phyloP scores from a whole-genome alignment of 2,797 vertebrate species.

The Dipus sagitta region DNA sequence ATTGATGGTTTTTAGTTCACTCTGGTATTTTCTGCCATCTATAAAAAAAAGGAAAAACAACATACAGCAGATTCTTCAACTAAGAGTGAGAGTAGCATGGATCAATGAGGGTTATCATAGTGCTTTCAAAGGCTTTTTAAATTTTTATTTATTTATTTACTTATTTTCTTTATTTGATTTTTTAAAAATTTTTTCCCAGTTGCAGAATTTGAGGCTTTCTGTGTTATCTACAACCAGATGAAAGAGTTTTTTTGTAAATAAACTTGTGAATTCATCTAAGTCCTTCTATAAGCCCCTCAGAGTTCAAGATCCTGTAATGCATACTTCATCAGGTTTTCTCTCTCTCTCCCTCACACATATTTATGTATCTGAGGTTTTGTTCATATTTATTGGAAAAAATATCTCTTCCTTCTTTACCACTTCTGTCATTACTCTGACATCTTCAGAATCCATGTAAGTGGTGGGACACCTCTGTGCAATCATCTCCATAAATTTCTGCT shows the following conservation, averaged over 20 bases:
- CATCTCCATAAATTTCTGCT: neutral
- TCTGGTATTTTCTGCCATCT: no score
- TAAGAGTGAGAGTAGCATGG: no score
- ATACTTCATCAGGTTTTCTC: neutral
- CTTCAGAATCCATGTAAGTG: neutral
- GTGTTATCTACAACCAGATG: neutral
- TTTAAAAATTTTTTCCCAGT: no score
- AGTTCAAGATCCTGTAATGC: neutral
- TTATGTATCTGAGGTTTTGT: neutral
- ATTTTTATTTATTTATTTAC: no score
- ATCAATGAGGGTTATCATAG: no score
- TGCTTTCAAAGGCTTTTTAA: no score
- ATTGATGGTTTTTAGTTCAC: no score
- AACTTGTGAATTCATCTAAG: neutral
- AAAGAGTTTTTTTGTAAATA: neutral
- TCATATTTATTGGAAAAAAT: neutral
- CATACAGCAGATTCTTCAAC: no score
- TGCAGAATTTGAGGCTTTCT: neutral
- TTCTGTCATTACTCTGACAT: neutral
- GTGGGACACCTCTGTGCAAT: neutral
- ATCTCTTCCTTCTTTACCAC: neutral
- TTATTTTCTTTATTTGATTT: no score
- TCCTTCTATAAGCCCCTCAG: neutral
- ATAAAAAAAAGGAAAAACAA: no score
- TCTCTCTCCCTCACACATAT: neutral